phyloP scores from a whole-genome alignment of 1,140 invertebrate genomes.

The Zophobas morio region DNA sequence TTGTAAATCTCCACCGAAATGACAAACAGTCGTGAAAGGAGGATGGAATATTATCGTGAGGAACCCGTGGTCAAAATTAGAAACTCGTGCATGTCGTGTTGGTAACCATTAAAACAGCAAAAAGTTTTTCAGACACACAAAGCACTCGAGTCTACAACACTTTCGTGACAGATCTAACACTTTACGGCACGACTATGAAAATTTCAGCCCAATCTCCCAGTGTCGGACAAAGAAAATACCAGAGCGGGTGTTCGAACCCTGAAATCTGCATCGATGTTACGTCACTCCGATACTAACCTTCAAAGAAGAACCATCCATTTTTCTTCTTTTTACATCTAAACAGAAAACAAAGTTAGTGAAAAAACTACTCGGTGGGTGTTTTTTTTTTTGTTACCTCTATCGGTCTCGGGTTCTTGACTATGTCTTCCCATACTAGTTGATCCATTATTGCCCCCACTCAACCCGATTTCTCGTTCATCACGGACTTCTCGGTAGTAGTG shows the following conservation, averaged over 20 bases:
- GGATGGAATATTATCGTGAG: neutral
- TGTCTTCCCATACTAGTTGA: slow-evolving; percentile 58
- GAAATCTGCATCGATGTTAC: slow-evolving; percentile 67
- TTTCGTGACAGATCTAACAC: slow-evolving; percentile 32
- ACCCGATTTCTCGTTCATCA: slow-evolving; percentile 62
- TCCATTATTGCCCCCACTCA: slow-evolving; percentile 55
- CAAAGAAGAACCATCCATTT: slow-evolving; percentile 79
- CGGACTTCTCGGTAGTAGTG: slow-evolving; percentile 68
- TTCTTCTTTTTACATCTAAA: slow-evolving; percentile 84
- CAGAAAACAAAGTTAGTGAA: slow-evolving; percentile 40
- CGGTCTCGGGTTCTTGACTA: slow-evolving; percentile 64
- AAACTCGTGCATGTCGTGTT: slow-evolving; percentile 25
- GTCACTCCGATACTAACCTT: slow-evolving; percentile 83
- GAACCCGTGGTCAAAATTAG: slow-evolving; percentile 24
- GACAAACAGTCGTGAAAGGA: neutral
- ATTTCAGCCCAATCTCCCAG: slow-evolving; percentile 67
- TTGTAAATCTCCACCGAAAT: neutral
- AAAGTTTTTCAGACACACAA: slow-evolving; percentile 34
- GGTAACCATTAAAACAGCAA: slow-evolving; percentile 12
- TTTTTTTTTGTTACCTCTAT: slow-evolving; percentile 61
- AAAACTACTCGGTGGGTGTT: neutral
- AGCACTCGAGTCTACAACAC: slow-evolving; percentile 40
- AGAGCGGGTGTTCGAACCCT: slow-evolving; percentile 47
- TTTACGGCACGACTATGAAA: slow-evolving; percentile 35
- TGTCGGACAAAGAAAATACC: slow-evolving; percentile 45